These are phyloP conservation scores for Halichondria panicea DNA, from an alignment of 37 sponge, comb jelly and placozoan species.

Conservation along the genomic window DNA sequence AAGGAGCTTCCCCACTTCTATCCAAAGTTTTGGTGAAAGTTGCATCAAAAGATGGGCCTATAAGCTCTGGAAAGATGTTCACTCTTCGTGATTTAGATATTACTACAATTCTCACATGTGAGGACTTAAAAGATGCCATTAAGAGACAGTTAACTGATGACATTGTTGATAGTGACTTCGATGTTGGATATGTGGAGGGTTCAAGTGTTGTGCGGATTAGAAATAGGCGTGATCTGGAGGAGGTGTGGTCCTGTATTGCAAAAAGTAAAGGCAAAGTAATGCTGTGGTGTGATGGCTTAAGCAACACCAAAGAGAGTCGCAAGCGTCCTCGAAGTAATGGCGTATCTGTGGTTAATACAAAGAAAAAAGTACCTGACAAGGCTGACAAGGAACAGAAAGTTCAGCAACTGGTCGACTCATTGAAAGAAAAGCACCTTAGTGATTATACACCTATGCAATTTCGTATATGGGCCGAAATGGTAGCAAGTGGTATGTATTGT, in stretches of 20 bases:
- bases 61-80: too few relatives aligned
- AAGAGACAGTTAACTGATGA: slow-evolving; percentile 20
- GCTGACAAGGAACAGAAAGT: slow-evolving; percentile 9
- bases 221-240: slow-evolving; percentile 7
- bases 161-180: slow-evolving; percentile 12
- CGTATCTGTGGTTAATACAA: background rate
- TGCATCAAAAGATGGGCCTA: too few relatives aligned
- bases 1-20: too few relatives aligned
- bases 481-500: background rate
- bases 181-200: slow-evolving; percentile 28
- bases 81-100: slow-evolving; percentile 17
- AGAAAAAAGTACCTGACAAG: slow-evolving; percentile 3
- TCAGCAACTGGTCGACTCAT: background rate
- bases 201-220: slow-evolving; percentile 13
- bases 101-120: background rate
- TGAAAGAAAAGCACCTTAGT: slow-evolving; percentile 1
- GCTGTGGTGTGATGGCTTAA: slow-evolving; percentile 42
- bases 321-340: background rate
- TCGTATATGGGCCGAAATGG: slow-evolving; percentile 16
- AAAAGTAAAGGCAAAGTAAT: background rate
- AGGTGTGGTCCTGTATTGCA: slow-evolving; percentile 6
- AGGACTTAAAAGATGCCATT: slow-evolving; percentile 17
- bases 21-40: too few relatives aligned
- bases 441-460: slow-evolving; percentile 18
- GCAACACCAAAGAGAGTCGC: background rate